Percentiles rank a stretch among this genome's conserved stretches.
These are phyloP conservation scores for Choloepus didactylus DNA, from an alignment of 2,797 vertebrate species.

Conservation along the genomic window DNA sequence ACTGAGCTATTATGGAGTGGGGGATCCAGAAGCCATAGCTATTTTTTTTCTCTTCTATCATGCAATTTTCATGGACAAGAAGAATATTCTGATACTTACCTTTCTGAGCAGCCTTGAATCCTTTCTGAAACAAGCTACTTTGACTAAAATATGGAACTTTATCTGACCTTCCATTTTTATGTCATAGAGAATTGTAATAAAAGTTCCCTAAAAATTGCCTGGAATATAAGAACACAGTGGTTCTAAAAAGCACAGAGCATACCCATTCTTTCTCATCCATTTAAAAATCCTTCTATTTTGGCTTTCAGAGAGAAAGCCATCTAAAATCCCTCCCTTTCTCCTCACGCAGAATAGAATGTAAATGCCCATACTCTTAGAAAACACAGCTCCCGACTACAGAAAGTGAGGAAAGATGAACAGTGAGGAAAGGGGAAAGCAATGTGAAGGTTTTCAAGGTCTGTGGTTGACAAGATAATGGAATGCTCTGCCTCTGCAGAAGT, in stretches of 20 bases:
- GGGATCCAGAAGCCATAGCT: neutral
- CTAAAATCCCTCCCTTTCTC: conserved; percentile 14
- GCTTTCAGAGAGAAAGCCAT: conserved; percentile 33
- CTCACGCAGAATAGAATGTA: neutral
- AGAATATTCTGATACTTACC: neutral
- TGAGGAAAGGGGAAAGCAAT: neutral
- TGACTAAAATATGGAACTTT: conserved; percentile 19
- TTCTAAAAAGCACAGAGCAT: neutral
- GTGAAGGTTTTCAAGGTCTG: neutral
- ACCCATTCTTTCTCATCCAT: neutral
- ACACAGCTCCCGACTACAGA: neutral
- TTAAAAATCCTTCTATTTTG: conserved; percentile 17
- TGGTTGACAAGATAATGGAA: neutral
- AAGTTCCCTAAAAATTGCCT: conserved; percentile 8
- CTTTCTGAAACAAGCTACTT: neutral
- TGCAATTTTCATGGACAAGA: neutral
- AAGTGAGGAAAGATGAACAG: neutral
- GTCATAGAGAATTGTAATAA: neutral
- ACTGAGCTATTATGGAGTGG: neutral
- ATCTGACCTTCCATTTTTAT: conserved; percentile 51
- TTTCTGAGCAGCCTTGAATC: conserved; percentile 2
- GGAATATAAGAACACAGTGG: neutral
- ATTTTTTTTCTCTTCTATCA: neutral
- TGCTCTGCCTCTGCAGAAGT: neutral
- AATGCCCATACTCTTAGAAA: neutral